phyloP scores from a whole-genome alignment of 2,113 vertebrate genomes.

The Blennius ocellaris region DNA sequence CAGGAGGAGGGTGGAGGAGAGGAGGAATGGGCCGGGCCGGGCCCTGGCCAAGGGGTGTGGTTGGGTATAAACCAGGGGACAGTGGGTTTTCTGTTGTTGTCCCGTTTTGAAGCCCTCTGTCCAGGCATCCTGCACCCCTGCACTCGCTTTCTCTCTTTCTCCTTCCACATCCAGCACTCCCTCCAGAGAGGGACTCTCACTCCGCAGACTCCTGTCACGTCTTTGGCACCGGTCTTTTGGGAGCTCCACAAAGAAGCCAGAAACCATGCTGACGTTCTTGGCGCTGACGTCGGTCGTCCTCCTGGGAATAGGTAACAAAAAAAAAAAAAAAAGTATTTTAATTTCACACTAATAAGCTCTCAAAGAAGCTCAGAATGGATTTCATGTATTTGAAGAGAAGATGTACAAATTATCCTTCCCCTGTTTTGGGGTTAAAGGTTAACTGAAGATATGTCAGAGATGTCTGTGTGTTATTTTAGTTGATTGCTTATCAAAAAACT shows the following conservation, averaged over 20 bases:
- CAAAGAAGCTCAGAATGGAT: neutral
- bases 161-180: slow-evolving; percentile 35
- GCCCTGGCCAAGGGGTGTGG: slow-evolving; percentile 76
- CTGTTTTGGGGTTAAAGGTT: slow-evolving; percentile 51
- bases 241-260: slow-evolving; percentile 61
- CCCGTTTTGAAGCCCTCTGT: slow-evolving; percentile 67
- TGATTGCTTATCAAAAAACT: slow-evolving; percentile 24
- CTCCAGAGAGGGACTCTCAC: slow-evolving; percentile 60
- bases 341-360: slow-evolving; percentile 21
- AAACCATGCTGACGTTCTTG: slow-evolving; percentile 81
- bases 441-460: slow-evolving; percentile 23
- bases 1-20: slow-evolving; percentile 1
- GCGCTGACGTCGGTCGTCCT: slow-evolving; percentile 76
- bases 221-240: slow-evolving; percentile 37
- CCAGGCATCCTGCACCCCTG: slow-evolving; percentile 57
- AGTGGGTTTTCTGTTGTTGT: slow-evolving; percentile 77
- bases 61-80: slow-evolving; percentile 81
- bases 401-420: slow-evolving; percentile 17
- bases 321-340: neutral
- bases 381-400: neutral
- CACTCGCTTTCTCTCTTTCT: slow-evolving; percentile 33
- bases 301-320: slow-evolving; percentile 81
- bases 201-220: slow-evolving; percentile 49
- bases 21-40: slow-evolving; percentile 65
- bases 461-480: slow-evolving; percentile 10